These are phyloP conservation scores for Hylaeus volcanicus DNA, from an alignment of 1,140 invertebrate genomes.

Conservation along the genomic window DNA sequence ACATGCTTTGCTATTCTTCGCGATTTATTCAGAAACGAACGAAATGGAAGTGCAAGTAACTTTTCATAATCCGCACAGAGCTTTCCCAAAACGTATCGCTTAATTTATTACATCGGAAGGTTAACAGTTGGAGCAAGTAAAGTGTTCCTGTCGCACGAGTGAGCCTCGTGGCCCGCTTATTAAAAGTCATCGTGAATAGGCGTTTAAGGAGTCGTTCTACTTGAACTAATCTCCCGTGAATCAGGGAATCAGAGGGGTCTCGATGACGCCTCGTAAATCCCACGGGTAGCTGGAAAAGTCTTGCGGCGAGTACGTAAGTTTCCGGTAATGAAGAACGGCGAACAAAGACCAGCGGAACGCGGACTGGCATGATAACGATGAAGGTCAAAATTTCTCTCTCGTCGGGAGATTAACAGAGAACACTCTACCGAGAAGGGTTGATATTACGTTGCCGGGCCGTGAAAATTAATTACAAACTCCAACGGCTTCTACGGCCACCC, in stretches of 20 bases:
- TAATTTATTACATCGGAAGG: too few species aligned
- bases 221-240: neutral
- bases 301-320: slow-evolving; percentile 19
- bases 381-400: slow-evolving; percentile 58
- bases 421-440: slow-evolving; percentile 16
- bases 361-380: slow-evolving; percentile 32
- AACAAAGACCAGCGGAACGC: slow-evolving; percentile 32
- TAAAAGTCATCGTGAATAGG: too few species aligned
- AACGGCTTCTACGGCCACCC: neutral
- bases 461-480: slow-evolving; percentile 63
- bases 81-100: too few species aligned
- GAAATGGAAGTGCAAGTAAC: too few species aligned
- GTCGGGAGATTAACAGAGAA: slow-evolving; percentile 52
- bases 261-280: neutral
- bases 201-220: too few species aligned
- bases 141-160: too few species aligned
- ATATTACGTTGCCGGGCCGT: slow-evolving; percentile 46
- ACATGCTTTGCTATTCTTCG: too few species aligned
- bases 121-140: too few species aligned
- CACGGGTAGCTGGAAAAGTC: neutral
- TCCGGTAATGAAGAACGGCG: slow-evolving; percentile 43
- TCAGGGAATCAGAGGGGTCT: neutral
- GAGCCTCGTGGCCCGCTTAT: too few species aligned
- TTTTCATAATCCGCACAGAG: too few species aligned
- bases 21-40: too few species aligned